Evolutionary conservation across 2,113 vertebrate genomes (phyloP).

Genomic region (Cacatua alba): DNA sequence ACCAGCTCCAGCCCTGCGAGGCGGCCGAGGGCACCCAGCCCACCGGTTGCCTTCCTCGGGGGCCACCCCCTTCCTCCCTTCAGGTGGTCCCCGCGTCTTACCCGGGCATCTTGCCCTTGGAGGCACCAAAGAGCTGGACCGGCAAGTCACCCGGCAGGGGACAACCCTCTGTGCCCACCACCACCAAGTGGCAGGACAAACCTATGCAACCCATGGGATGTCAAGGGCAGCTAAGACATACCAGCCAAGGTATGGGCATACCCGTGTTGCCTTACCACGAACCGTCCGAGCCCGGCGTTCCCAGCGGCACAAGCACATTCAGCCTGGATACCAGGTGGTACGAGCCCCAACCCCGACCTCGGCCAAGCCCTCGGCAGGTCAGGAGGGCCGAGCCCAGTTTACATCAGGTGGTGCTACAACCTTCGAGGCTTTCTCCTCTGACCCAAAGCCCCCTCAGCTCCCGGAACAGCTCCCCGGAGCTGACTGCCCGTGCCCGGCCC

Average conservation of each 20-base stretch:
- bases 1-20: conserved; percentile 86
- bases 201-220: conserved; percentile 95
- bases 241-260: conserved; percentile 98
- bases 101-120: conserved; percentile 93
- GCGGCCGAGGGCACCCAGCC: conserved; percentile 84
- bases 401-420: conserved; percentile 98
- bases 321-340: conserved; percentile 97
- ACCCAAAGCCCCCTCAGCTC: conserved; percentile 97
- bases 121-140: conserved; percentile 89
- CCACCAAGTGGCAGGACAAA: conserved; percentile 91
- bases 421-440: conserved; percentile 95
- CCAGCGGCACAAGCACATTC: conserved; percentile 93
- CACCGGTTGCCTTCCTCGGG: conserved; percentile 78
- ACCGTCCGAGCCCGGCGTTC: conserved; percentile 85
- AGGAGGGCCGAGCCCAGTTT: conserved; percentile 93
- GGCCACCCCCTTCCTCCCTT: conserved; percentile 85
- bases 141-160: conserved; percentile 89
- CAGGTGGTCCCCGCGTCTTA: conserved; percentile 91
- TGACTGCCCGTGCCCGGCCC: conserved; percentile 90
- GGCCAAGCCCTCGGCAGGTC: conserved; percentile 93
- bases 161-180: conserved; percentile 75
- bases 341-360: conserved; percentile 89
- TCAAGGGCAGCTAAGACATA: conserved; percentile 99
- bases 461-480: conserved; percentile 93
- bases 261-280: conserved; percentile 99